These are phyloP conservation scores for Grallaria varia DNA, from an alignment of 2,113 vertebrate genomes.

Conservation along the genomic window DNA sequence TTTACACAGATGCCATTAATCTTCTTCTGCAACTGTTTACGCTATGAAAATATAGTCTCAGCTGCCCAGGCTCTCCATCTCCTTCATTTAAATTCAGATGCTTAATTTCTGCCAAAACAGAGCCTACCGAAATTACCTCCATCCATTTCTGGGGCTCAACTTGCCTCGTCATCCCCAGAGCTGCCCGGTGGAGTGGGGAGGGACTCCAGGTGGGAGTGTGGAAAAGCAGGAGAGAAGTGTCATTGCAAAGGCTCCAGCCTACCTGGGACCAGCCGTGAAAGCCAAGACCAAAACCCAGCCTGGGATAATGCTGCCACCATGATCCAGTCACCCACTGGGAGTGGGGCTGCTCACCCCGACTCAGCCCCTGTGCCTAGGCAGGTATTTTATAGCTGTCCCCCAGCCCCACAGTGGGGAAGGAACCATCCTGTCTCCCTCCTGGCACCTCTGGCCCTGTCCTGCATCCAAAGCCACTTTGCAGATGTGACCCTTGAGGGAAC, in stretches of 20 bases:
- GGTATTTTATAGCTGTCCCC: not conserved
- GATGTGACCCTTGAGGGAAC: not conserved
- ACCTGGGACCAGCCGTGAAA: not conserved
- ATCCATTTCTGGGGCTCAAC: not conserved
- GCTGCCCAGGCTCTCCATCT: not conserved
- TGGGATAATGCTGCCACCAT: not conserved
- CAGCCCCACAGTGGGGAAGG: not conserved
- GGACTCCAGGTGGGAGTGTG: not conserved
- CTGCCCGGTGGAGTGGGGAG: not conserved
- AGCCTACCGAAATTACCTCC: constrained; percentile 29
- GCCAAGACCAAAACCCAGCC: not conserved
- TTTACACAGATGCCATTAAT: constrained; percentile 44
- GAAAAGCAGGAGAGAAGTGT: no score
- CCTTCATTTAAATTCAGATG: constrained; percentile 20
- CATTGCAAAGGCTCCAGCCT: not conserved
- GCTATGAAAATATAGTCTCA: constrained; percentile 20
- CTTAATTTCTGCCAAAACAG: constrained; percentile 44
- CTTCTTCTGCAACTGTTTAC: not conserved
- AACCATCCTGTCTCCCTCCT: not conserved
- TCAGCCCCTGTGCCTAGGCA: not conserved
- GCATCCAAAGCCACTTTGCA: not conserved
- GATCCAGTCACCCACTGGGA: no score
- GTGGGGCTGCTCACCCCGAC: not conserved
- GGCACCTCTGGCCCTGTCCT: not conserved
- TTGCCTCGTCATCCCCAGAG: not conserved